phyloP scores from a whole-genome alignment of 2,888 invertebrate species.

The Pristionchus japonicus region DNA sequence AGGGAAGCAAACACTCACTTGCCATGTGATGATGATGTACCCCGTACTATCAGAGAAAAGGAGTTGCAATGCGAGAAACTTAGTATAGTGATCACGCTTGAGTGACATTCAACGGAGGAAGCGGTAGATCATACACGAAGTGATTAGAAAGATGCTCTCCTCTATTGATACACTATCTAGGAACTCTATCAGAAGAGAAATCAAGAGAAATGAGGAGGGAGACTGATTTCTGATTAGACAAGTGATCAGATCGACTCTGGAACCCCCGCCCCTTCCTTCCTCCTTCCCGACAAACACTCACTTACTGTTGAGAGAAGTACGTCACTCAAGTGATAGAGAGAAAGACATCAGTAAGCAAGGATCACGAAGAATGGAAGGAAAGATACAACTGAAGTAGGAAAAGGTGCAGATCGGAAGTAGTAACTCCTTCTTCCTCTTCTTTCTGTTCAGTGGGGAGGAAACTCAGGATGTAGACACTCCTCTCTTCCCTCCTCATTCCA shows the following conservation, averaged over 20 bases:
- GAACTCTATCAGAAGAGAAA: background rate
- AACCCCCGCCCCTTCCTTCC: conserved; percentile 7
- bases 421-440: background rate
- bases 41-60: background rate
- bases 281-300: conserved; percentile 8
- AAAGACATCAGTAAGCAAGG: background rate
- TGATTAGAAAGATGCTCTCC: background rate
- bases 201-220: no score
- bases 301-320: conserved; percentile 3
- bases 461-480: background rate
- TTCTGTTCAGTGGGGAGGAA: background rate
- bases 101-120: background rate
- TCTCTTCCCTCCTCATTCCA: conserved; percentile 9
- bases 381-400: background rate
- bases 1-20: background rate
- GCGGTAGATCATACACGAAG: conserved; percentile 10
- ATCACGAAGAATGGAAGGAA: background rate
- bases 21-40: background rate
- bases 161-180: background rate
- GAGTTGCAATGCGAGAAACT: background rate
- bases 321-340: background rate
- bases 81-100: background rate
- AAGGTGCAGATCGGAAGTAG: background rate
- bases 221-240: background rate
- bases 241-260: conserved; percentile 10